A percentile compares a stretch with the other conserved stretches of the same genome.
phyloP scores from a whole-genome alignment of 1,140 invertebrate species.

The Plutomurus gul region DNA sequence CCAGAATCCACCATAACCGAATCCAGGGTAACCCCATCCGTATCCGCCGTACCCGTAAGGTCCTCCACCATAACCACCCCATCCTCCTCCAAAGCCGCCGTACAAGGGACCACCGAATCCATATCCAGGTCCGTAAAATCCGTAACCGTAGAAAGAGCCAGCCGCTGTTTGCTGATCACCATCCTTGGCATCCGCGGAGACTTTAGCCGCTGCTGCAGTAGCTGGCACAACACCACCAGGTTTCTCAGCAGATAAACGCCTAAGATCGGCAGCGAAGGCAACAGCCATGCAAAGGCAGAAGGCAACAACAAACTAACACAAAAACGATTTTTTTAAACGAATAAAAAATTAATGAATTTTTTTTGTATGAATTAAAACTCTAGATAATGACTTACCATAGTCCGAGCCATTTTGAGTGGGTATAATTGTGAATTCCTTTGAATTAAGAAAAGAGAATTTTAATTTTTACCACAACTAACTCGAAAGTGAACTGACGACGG shows the following conservation, averaged over 20 bases:
- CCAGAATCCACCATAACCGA: not conserved
- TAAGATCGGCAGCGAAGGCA: conserved; percentile 32
- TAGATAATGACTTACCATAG: not conserved
- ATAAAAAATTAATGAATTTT: not conserved
- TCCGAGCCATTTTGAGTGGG: not conserved
- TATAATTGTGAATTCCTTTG: not conserved
- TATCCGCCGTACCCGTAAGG: conserved; percentile 25
- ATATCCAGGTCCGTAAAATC: conserved; percentile 1
- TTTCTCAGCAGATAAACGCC: not conserved
- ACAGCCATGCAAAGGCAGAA: conserved; percentile 27
- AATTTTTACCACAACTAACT: not conserved
- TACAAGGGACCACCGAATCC: not conserved
- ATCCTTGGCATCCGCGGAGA: not conserved
- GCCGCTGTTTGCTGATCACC: conserved; percentile 37
- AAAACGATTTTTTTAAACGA: not conserved
- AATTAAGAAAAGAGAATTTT: not conserved
- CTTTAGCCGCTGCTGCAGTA: not conserved
- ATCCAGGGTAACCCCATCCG: not conserved
- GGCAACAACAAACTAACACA: conserved; percentile 12
- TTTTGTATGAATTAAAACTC: not conserved
- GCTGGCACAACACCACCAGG: not conserved
- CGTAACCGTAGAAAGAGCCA: conserved; percentile 9
- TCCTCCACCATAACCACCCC: conserved; percentile 13
- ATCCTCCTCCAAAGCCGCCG: not conserved
- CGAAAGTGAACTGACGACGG: not conserved